A percentile compares a stretch with the other conserved stretches of the same genome.
Evolutionary conservation across 2,888 invertebrate species (phyloP).

Genomic region (Diarsia dahlii): DNA sequence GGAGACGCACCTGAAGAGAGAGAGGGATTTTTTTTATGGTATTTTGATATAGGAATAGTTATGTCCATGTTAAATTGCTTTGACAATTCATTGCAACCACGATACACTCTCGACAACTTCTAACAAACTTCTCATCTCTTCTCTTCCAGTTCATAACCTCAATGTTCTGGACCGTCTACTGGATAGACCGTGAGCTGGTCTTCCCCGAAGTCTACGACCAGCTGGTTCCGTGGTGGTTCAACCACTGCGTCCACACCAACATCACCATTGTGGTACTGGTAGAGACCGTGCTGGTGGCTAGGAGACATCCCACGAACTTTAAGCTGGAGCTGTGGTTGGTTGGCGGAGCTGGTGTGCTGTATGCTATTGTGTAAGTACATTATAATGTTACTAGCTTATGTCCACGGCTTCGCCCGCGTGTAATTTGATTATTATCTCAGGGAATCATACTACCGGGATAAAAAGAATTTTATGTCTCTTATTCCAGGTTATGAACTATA

Average conservation of each 20-base stretch:
- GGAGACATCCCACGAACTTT: constrained; percentile 76
- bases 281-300: constrained; percentile 85
- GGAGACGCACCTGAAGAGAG: no score
- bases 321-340: constrained; percentile 76
- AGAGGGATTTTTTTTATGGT: no score
- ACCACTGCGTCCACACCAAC: constrained; percentile 91
- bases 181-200: constrained; percentile 90
- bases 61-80: no score
- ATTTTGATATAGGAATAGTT: no score
- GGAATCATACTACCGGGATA: no score
- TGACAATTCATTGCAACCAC: no score
- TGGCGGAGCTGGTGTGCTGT: constrained; percentile 70
- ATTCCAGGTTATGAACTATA: no score
- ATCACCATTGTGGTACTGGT: constrained; percentile 86
- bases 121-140: background rate
- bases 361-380: constrained; percentile 84
- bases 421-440: no score
- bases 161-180: constrained; percentile 90
- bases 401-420: no score
- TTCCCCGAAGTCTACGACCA: constrained; percentile 88
- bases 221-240: constrained; percentile 90
- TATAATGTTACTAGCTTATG: no score
- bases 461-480: no score
- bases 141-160: constrained; percentile 86
- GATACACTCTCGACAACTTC: no score